Conservation (phyloP, 2,888 invertebrate genomes). For the Nemotelus pantherinus region DNA sequence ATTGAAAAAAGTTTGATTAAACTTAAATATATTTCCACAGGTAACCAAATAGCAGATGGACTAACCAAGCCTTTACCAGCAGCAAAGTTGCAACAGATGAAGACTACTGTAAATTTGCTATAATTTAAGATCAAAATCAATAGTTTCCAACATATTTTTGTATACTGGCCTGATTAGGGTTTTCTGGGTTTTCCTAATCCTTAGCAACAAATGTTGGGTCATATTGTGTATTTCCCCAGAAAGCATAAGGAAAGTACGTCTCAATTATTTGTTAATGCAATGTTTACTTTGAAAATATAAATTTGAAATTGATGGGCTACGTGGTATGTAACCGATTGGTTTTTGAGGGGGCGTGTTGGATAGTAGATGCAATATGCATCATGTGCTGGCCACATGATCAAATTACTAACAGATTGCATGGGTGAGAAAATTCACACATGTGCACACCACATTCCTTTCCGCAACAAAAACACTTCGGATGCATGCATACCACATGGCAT, state of each 20-base stretch:
- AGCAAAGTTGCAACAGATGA: slow-evolving; percentile 38
- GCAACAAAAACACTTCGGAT: too few species aligned
- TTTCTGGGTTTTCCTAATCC: neutral
- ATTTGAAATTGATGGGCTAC: neutral
- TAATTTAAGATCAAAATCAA: neutral
- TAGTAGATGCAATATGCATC: too few species aligned
- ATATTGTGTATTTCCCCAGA: neutral
- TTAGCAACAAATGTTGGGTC: neutral
- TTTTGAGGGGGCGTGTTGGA: too few species aligned
- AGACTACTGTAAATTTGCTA: neutral
- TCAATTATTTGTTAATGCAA: neutral
- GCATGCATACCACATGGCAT: too few species aligned
- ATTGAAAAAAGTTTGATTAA: slow-evolving; percentile 45
- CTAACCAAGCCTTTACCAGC: slow-evolving; percentile 46
- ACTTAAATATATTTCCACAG: slow-evolving; percentile 46
- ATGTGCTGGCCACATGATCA: too few species aligned
- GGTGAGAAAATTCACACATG: too few species aligned
- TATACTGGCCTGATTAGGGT: neutral
- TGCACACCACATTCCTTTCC: too few species aligned
- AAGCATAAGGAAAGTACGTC: neutral
- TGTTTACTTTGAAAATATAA: neutral
- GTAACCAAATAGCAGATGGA: slow-evolving; percentile 44
- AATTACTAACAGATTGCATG: too few species aligned
- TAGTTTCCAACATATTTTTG: neutral
- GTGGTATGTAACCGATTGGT: too few species aligned